These are phyloP conservation scores for Cerastoderma edule DNA, from an alignment of 2,888 invertebrate species.

Conservation along the genomic window DNA sequence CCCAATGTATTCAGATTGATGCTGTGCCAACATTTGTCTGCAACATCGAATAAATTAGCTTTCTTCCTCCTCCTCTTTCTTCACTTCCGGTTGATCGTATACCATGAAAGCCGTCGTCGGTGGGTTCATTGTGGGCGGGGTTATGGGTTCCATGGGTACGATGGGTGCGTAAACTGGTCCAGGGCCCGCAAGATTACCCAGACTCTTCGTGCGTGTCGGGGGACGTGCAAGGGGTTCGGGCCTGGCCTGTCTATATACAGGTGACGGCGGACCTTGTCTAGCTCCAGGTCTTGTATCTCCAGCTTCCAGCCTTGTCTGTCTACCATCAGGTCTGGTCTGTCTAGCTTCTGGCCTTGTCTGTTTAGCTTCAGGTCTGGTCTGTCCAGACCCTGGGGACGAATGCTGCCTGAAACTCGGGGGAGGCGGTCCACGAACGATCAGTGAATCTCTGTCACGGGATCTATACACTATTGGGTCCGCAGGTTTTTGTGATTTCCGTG, in stretches of 20 bases:
- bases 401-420: slow-evolving; percentile 21
- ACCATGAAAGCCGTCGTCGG: slow-evolving; percentile 10
- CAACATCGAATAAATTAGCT: slow-evolving; percentile 18
- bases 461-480: not conserved
- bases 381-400: no score
- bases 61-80: slow-evolving; percentile 49
- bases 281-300: no score
- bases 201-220: slow-evolving; percentile 37
- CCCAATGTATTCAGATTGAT: no score
- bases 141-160: not conserved
- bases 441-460: not conserved
- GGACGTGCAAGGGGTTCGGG: slow-evolving; percentile 3
- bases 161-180: slow-evolving; percentile 29
- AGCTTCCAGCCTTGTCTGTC: no score
- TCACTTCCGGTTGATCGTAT: slow-evolving; percentile 43
- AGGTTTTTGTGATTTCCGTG: not conserved
- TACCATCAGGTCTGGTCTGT: no score
- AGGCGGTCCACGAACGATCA: slow-evolving; percentile 20
- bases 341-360: no score
- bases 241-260: not conserved
- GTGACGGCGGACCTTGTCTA: not conserved
- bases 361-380: no score
- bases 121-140: slow-evolving; percentile 14
- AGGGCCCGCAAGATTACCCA: slow-evolving; percentile 37
- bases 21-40: not conserved